Base-by-base conservation (phyloP, 2,888 invertebrate species). In the Auanema freiburgensis region DNA sequence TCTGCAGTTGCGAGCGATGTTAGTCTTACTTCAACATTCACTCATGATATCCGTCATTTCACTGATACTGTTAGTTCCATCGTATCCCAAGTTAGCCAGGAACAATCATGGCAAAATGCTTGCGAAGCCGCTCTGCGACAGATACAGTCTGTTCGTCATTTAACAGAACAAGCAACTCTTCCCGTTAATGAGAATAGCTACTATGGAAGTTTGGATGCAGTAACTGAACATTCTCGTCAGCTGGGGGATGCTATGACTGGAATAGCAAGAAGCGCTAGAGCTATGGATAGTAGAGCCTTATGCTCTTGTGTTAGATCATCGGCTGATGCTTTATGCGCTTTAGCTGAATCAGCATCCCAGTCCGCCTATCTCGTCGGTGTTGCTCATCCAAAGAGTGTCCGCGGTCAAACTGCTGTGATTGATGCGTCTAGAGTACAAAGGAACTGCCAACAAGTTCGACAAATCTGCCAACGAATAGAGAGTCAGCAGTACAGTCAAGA, bases 361-460 rank as follows among this genome's bases (percentile, higher is more conserved):
- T 91, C 94, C 0, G 94, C 95, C 0, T 98, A 97, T 84, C 86
- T 97, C 78, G 90, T 96, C 76, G 97, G 93, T 0, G 91, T 93
- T 1, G 92, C 95, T 0, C 93, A 97, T 85, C 90, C 91, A 41
- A 90, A 90, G 1, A 92, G 92, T 65, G 90, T 90, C 18, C 67
- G 70, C 0, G 96, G 95, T 0, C 88, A 92, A 10, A 89, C 91
- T 0, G 93, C 93, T 0, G 87, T 94, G 11, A 91, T 95, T 23
- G 93, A 95, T 85, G 91, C 92, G 84, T 90, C 91, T 0, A 90
- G 91, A 84, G 90, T 94, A 82, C 89, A 91, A 0, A 89, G 94
- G 79, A 93, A 93, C 2, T 90, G 92, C 2, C 90, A 91, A 79
- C 92, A 92, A 53, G 96, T 98, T 72, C 90, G 92, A 61, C 89